phyloP scores from a whole-genome alignment of 2,113 vertebrate species.

The Uropsilus gracilis region DNA sequence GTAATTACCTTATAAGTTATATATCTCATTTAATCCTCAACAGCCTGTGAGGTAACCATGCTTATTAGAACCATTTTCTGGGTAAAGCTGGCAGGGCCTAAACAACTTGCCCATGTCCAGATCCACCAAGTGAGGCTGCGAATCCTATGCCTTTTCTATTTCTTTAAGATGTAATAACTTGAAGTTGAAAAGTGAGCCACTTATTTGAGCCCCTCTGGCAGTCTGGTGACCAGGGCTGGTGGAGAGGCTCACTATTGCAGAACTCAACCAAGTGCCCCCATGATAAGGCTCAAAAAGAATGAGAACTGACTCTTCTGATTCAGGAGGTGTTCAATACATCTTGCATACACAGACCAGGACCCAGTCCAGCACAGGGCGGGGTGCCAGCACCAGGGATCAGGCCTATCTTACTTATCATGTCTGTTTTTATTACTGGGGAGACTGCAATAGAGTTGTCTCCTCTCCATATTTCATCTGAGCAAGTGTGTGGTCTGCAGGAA shows the following conservation, averaged over 20 bases:
- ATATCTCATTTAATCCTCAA: background rate
- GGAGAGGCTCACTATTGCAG: background rate
- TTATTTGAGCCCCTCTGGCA: background rate
- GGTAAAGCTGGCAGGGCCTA: background rate
- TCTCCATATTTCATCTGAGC: conserved; percentile 14
- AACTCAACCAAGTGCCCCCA: background rate
- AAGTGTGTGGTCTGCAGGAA: conserved; percentile 57
- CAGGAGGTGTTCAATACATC: background rate
- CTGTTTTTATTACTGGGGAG: conserved; percentile 49
- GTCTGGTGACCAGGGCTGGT: background rate
- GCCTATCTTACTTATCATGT: background rate
- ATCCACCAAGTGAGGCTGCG: background rate
- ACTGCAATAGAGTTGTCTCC: background rate
- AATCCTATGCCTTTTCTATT: background rate
- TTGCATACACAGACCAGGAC: conserved; percentile 7
- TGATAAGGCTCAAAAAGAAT: background rate
- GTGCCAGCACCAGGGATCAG: background rate
- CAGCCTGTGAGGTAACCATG: background rate
- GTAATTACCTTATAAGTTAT: background rate
- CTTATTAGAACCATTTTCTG: background rate
- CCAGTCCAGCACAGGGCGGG: background rate
- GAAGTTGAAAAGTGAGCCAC: background rate
- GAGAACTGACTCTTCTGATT: background rate
- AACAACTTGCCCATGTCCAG: background rate
- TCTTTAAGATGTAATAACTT: background rate